Percentiles rank a stretch among this genome's conserved stretches.
Evolutionary conservation across 2,113 vertebrate genomes (phyloP).

Genomic region (Andinoacara biseriatus): DNA sequence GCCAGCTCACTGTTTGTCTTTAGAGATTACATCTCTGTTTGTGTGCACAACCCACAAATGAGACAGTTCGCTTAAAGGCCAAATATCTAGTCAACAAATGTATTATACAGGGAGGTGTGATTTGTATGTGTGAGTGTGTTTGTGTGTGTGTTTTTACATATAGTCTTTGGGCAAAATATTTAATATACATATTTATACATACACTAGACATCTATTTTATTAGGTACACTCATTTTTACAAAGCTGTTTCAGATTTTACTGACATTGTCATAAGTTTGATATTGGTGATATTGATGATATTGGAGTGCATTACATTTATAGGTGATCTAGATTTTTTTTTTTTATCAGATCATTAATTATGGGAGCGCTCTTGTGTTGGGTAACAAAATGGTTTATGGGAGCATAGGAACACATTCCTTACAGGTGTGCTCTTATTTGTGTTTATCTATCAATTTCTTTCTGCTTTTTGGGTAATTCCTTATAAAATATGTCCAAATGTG

Average conservation of each 20-base stretch:
- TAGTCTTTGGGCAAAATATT: too few species aligned
- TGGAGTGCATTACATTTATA: not conserved
- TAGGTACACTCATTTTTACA: not conserved
- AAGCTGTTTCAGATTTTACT: not conserved
- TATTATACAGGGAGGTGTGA: not conserved
- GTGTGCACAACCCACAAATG: constrained; percentile 67
- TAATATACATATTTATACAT: too few species aligned
- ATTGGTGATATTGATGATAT: not conserved
- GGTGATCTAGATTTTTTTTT: not conserved
- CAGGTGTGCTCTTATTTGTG: too few species aligned
- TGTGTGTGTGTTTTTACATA: not conserved
- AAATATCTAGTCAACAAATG: constrained; percentile 46
- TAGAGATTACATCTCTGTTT: constrained; percentile 71
- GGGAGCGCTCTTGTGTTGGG: not conserved
- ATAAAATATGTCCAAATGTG: too few species aligned
- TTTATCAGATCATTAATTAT: too few species aligned
- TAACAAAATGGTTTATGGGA: not conserved
- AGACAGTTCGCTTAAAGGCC: constrained; percentile 59
- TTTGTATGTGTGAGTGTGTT: not conserved
- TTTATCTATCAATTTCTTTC: too few species aligned
- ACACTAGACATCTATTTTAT: not conserved
- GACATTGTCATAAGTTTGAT: not conserved
- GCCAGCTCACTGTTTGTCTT: constrained; percentile 40
- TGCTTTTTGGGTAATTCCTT: too few species aligned
- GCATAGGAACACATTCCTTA: too few species aligned